Evolutionary conservation across 92 coral and sea anemone genomes (phyloP).

Genomic region (Epizoanthus illoricatus): DNA sequence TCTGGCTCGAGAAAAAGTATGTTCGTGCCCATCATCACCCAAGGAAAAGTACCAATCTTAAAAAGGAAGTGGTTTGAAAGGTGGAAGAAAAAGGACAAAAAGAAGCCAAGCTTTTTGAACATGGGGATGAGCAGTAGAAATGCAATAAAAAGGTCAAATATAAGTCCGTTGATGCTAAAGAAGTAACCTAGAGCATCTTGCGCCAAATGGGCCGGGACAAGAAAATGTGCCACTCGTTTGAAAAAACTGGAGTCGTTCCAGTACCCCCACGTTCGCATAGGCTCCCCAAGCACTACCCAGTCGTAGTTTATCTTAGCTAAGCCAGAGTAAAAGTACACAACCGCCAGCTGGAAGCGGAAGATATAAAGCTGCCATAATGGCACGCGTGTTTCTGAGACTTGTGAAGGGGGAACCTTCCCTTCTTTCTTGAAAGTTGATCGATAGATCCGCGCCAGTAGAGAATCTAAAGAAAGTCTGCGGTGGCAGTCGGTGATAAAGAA

Average conservation of each 20-base stretch:
- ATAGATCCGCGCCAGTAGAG: slow-evolving; percentile 5
- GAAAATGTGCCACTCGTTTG: slow-evolving; percentile 20
- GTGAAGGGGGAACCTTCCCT: neutral
- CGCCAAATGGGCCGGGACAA: slow-evolving; percentile 41
- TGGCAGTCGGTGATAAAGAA: slow-evolving; percentile 50
- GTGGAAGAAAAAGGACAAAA: slow-evolving; percentile 39
- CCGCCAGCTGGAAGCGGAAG: slow-evolving; percentile 57
- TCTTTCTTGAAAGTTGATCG: neutral
- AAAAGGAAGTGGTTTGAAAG: slow-evolving; percentile 56
- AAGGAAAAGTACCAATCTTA: slow-evolving; percentile 65
- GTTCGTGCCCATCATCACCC: slow-evolving; percentile 61
- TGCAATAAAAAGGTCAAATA: slow-evolving; percentile 54
- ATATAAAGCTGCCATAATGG: slow-evolving; percentile 58
- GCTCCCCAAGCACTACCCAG: slow-evolving; percentile 54
- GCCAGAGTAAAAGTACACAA: slow-evolving; percentile 60
- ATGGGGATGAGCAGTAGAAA: slow-evolving; percentile 47
- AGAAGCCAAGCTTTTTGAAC: slow-evolving; percentile 36
- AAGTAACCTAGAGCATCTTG: slow-evolving; percentile 49
- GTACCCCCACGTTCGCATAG: slow-evolving; percentile 61
- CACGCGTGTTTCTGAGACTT: neutral
- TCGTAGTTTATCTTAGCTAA: slow-evolving; percentile 66
- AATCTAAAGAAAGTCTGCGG: slow-evolving; percentile 53
- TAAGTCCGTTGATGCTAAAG: slow-evolving; percentile 54
- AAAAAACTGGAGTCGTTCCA: slow-evolving; percentile 30
- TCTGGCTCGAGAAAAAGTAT: slow-evolving; percentile 43